Evolutionary conservation across 1,140 invertebrate species (phyloP), one percentile per base, ranked within the genome.

Genomic region (Drosophila cardini): DNA sequence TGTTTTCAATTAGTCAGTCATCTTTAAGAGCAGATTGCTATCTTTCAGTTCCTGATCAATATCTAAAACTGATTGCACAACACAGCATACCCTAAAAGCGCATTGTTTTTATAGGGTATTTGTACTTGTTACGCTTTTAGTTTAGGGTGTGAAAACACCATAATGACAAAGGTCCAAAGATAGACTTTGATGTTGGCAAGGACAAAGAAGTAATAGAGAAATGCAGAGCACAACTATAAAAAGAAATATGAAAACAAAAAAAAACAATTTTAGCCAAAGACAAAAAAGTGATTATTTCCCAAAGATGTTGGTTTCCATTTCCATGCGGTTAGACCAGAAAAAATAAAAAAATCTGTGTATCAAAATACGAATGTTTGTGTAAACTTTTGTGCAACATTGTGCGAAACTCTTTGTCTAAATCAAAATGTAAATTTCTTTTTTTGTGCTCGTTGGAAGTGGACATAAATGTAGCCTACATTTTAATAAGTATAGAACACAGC

Each of bases 181-280:
- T 50, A 53, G 65, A 56, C 82, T 85, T 85, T 85, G 82, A 85
- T 85, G 82, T 85, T 77, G 42, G 52, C 74, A 78, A 81, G 82
- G 75, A 86, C 77, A 85, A 86, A 85, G 72, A 72, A 64, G 46
- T 64, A 81, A 71, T 50, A 68, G 55, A 48, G 45, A 26, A 78
- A 52, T 45, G 16, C 55, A 72, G 16, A 62, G 62, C 46, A 60
- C 32, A 61, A 70, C 61, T 42, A 63, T 56, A 73, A 85, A 85
- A 86, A 75, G 68, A 72, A 69, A 78, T 78, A 78, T 76, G 50
- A 60, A 76, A 81, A 80, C 78, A 86, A 86, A 73, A 80, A 73
- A 80, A 80, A 63, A 71, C 62, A 72, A 80, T 85, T 85, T 80
- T 13, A 65, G 73, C 81, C 63, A 62, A 75, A 86, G 82, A 81